These are phyloP conservation scores for Melanotaenia boesemani DNA, from an alignment of 2,797 vertebrate genomes.

Conservation along the genomic window DNA sequence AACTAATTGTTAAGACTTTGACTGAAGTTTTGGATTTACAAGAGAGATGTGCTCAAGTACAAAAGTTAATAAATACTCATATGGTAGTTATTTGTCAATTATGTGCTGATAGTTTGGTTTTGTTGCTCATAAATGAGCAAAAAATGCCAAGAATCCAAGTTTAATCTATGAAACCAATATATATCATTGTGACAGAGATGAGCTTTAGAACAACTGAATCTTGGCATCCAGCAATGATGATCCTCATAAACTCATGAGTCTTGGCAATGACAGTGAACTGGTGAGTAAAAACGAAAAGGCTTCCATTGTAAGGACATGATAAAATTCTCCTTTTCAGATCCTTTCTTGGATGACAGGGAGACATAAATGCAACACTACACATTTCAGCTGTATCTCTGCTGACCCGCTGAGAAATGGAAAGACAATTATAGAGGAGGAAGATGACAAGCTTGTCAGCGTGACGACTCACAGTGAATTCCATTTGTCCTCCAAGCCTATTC, in stretches of 20 bases:
- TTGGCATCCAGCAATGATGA: neutral
- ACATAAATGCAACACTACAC: conserved; percentile 44
- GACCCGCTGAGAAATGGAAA: conserved; percentile 64
- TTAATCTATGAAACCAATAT: neutral
- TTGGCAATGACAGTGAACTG: neutral
- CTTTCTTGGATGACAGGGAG: conserved; percentile 40
- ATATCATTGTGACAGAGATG: neutral
- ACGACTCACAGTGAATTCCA: conserved; percentile 69
- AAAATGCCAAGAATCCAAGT: conserved; percentile 2
- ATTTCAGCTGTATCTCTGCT: conserved; percentile 48
- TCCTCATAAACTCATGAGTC: neutral
- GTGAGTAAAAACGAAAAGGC: neutral
- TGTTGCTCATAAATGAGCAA: neutral
- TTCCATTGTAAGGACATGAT: conserved; percentile 10
- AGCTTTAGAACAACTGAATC: conserved; percentile 17
- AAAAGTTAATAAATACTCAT: neutral
- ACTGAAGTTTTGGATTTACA: neutral
- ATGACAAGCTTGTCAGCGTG: conserved; percentile 70
- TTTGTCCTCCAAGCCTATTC: conserved; percentile 72
- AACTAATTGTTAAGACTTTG: neutral
- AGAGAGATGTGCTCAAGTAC: neutral
- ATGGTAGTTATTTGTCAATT: too few species aligned
- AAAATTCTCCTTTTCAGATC: conserved; percentile 19
- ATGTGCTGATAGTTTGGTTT: too few species aligned
- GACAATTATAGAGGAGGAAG: conserved; percentile 71